Evolutionary conservation across 1,140 invertebrate species (phyloP), one percentile per base, ranked within the genome.

Genomic region (Physella acuta): DNA sequence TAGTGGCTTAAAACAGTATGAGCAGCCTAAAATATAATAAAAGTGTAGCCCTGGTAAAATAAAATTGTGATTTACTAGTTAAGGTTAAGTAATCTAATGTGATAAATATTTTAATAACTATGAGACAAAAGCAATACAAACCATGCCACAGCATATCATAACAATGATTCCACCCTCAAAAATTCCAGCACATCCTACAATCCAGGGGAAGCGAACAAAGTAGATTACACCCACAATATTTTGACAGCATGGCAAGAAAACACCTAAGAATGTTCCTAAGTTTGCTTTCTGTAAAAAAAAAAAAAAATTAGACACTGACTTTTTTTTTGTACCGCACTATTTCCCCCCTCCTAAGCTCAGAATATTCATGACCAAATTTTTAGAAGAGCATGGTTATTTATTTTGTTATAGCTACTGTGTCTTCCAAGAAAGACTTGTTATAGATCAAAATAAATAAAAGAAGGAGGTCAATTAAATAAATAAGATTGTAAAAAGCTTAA

Each of bases 121-220:
- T n/a, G n/a, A n/a, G n/a, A n/a, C n/a, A n/a, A n/a, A n/a, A n/a
- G n/a, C n/a, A n/a, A n/a, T n/a, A n/a, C n/a, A n/a, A 86, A 97
- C 94, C 85, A 96, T 94, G 86, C 92, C 94, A 86, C 95, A 98
- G 85, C 96, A 99, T 72, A 91, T 90, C 58, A 98, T 89, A 33
- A 99, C 96, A 81, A 99, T 96, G 70, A 95, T 87, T 85, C 98
- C 98, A 71, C 93, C 93, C 83, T 93, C 91, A 71, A 98, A 85
- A 64, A 92, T 92, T 60, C 97, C 97, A 68, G 97, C 96, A n/a
- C 94, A 97, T 44, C 97, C 97, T 49, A 99, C 94, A 62, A 99
- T 94, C 97, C 97, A 99, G 33, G 95, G 94, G 78, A 99, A 87
- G 82, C 97, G 93, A 86, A 99, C 98, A 88, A 99, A 99, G 58